phyloP scores from a whole-genome alignment of 2,888 invertebrate species.

The Cephalotes varians region DNA sequence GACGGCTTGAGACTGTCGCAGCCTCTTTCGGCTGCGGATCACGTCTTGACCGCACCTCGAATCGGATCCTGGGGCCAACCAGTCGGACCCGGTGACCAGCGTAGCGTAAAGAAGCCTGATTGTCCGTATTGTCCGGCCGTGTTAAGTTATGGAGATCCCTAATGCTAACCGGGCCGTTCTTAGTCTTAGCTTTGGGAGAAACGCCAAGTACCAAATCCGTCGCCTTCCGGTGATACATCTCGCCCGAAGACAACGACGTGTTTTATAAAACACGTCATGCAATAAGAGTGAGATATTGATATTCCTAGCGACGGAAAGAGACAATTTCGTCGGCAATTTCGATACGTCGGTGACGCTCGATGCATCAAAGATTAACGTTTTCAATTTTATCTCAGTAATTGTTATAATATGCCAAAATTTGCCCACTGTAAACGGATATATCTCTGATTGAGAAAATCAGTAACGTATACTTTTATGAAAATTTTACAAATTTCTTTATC shows the following conservation, averaged over 20 bases:
- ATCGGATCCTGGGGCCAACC: constrained; percentile 71
- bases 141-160: constrained; percentile 81
- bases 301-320: background rate
- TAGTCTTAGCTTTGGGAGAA: constrained; percentile 23
- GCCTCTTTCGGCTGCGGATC: constrained; percentile 82
- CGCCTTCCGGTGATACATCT: constrained; percentile 26
- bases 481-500: background rate
- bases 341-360: background rate
- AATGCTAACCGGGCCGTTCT: constrained; percentile 69
- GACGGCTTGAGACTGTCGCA: constrained; percentile 82
- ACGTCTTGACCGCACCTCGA: constrained; percentile 83
- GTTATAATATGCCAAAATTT: constrained; percentile 7
- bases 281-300: constrained; percentile 33
- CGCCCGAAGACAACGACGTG: constrained; percentile 20
- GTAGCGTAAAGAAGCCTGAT: constrained; percentile 84
- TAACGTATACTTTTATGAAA: background rate
- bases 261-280: constrained; percentile 45
- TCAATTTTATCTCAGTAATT: background rate
- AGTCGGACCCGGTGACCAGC: constrained; percentile 73
- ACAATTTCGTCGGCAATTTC: background rate
- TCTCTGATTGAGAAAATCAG: background rate
- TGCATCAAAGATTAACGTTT: constrained; percentile 10
- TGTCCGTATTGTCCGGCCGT: constrained; percentile 84
- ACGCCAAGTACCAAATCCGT: constrained; percentile 22
- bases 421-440: no score